Evolutionary conservation across 2,113 vertebrate species (phyloP), one percentile per base, ranked within the genome.

Genomic region (Elephas maximus): DNA sequence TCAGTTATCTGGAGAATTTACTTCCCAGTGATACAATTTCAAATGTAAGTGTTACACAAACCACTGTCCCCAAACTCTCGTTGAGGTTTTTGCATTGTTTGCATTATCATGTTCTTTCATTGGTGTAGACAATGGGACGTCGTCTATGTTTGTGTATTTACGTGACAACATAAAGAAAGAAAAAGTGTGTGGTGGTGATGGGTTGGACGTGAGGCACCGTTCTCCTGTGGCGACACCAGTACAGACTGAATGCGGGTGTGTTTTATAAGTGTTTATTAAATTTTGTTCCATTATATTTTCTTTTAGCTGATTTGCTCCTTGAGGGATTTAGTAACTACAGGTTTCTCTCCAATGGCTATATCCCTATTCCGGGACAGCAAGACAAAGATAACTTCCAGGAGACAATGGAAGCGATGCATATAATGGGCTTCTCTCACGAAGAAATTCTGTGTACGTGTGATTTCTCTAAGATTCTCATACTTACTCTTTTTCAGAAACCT

Each of bases 371-470:
- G 41, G 99, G 99, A 14, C 99, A 99, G 45, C 99, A 99, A 97
- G 99, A 99, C 99, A 99, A 99, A 96, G 99, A 99, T 74, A 99
- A 99, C 97, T 99, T 99, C 83, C 99, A 99, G 98, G 99, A 99
- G 98, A 99, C 99, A 0, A 99, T 99, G 99, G 99, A 99, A 91
- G 99, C 99, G 51, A 99, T 99, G 99, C 99, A 99, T 94, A 99
- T 99, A 95, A 99, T 99, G 99, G 99, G 99, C 87, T 99, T 99
- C 98, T 99, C 99, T 8, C 99, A 99, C 0, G 99, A 99, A 0
- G 99, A 99, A 98, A 99, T 99, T 77, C 94, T 99, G 96, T 99
- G 99, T 99, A 98, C 98, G 99, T 99, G 51, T 62, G 44, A 37
- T 82, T 95, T 88, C 62, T 51, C 79, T 71, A 65, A 79, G 53